Evolutionary conservation across 1,140 invertebrate genomes (phyloP).

Genomic region (Pseudomyrmex concolor): DNA sequence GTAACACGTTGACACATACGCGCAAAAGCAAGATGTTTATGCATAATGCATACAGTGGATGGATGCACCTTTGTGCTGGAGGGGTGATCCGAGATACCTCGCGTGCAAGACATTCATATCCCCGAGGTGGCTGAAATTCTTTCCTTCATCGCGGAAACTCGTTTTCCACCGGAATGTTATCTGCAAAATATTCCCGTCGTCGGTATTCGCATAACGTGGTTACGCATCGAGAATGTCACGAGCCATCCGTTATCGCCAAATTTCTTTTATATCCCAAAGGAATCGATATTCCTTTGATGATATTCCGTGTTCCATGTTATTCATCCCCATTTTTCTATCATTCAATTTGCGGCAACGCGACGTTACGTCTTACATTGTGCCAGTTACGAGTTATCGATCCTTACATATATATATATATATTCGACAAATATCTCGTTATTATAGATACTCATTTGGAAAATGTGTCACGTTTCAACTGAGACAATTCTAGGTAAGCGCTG

Average conservation of each 20-base stretch:
- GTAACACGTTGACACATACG: conserved; percentile 10
- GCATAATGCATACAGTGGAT: conserved; percentile 11
- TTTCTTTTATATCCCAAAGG: not conserved
- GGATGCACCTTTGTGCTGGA: not conserved
- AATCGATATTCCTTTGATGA: conserved; percentile 14
- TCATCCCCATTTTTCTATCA: not conserved
- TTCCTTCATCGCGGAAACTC: not conserved
- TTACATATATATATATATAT: not conserved
- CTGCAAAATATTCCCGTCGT: conserved; percentile 1
- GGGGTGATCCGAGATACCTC: not conserved
- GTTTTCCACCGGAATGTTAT: not conserved
- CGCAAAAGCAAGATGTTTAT: conserved; percentile 36
- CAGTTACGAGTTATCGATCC: not conserved
- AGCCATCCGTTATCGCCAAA: conserved; percentile 12
- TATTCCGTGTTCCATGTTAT: not conserved
- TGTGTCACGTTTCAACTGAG: not conserved
- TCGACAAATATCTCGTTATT: not conserved
- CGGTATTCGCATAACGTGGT: not conserved
- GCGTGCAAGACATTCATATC: not conserved
- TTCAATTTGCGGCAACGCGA: not conserved
- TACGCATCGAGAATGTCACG: conserved; percentile 12
- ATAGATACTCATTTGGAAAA: not conserved
- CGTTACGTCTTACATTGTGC: not conserved
- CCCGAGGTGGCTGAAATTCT: conserved; percentile 20
- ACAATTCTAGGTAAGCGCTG: not conserved